Base-by-base conservation (phyloP, 2,888 invertebrate genomes). In the Acronicta psi region DNA sequence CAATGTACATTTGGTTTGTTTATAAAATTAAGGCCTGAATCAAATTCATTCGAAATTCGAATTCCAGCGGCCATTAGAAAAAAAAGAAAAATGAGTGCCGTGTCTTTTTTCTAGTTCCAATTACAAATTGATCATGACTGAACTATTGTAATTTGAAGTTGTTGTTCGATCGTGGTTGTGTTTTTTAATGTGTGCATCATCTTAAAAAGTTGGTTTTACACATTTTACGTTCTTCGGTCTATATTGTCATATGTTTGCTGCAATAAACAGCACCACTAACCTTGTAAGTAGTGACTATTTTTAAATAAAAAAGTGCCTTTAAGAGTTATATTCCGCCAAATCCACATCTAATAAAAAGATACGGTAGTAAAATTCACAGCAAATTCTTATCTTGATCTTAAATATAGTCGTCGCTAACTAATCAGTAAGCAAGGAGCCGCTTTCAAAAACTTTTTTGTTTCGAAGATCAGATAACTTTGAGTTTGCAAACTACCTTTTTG, bases 391-490 rank as follows among this genome's bases (percentile, higher is more conserved):
- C 76, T 51, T 25, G 43, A 56, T 75, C 65, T 74, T 84, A 85
- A 88, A 88, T 85, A 86, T 81, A 89, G 86, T 86, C 81, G 86
- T 90, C 83, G 84, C 71, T 80, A 75, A 68, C 80, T 84, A 84
- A 87, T 87, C 85, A 83, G 82, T 74, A 80, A 81, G 75, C 61
- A 69, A 70, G 72, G 79, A 82, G 76, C 80, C 77, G 89, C 89
- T 89, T 81, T 79, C 78, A 81, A 86, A 69, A 83, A 76, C 72
- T 81, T 87, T 90, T 89, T 91, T 71, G 74, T 71, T 82, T 82
- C 85, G 77, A 83, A 85, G 85, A 92, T 88, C 89, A 83, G 92
- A 92, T 92, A 89, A 79, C 83, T 84, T 87, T 82, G 82, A 84
- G 82, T 86, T 88, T 83, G 88, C 90, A 82, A 90, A 87, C 87